Evolutionary conservation across 2,113 vertebrate genomes (phyloP), one percentile per base, ranked within the genome.

Genomic region (Macrotus californicus): DNA sequence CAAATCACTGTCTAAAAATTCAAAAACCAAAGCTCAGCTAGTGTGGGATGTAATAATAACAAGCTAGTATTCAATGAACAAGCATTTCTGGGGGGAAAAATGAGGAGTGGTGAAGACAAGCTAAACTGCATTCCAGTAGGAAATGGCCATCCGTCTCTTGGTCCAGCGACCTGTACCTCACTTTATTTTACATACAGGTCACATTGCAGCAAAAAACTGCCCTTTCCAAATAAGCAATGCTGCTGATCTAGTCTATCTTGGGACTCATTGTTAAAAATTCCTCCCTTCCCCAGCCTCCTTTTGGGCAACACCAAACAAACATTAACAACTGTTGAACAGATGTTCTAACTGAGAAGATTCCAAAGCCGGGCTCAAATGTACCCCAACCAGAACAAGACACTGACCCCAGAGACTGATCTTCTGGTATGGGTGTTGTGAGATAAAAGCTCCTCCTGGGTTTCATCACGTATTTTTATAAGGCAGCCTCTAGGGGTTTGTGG

Each of bases 281-380:
- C 93, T 97, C 93, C 59, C 77, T 93, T 83, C 80, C 85, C 41
- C 86, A 92, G 89, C 50, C 86, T 93, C 94, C 94, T 94, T 96
- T 93, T 67, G 95, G 92, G 94, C 88, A 93, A 94, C 96, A 95
- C 91, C 89, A 97, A 97, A 95, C 96, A 96, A 97, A 97, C 94
- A 93, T 97, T 96, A 93, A 93, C 97, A 97, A 97, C 96, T 97
- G 97, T 92, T 95, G 79, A 97, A 80, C 96, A 97, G 97, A 97
- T 97, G 96, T 97, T 88, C 76, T 77, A 66, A 86, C 61, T 86
- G 48, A 89, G 93, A 94, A 85, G 91, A 94, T 94, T 97, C 88
- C 96, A 96, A 52, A 91, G 88, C 93, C 31, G 15, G 59, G 54
- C 85, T 97, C 73, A 93, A 90, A 94, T 0, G 0, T 87, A 82